Base-by-base conservation (phyloP, 2,797 vertebrate genomes). In the Oryzias dopingdopingensis region DNA sequence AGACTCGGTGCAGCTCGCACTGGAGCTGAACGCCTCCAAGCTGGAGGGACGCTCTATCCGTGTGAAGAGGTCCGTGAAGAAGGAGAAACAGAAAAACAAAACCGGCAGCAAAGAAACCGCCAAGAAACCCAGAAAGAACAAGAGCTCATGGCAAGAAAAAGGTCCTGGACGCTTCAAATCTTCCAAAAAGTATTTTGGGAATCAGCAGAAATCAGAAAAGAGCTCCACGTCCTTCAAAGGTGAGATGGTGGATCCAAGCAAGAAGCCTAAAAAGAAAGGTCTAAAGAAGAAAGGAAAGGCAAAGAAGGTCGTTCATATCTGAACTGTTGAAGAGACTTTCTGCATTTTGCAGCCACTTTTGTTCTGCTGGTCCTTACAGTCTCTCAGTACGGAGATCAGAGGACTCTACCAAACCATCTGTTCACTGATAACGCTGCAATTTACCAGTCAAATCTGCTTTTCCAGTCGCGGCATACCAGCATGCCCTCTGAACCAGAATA, bases 1-100 rank as follows among this genome's bases (percentile, higher is more conserved):
- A 0, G 92, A 93, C 52, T 76, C 89, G 0, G 91, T 93, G 14
- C 87, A 90, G 86, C 53, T 93, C 53, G 92, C 92, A 0, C 23
- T 92, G 73, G 79, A 90, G 15, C 80, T 92, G 58, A 71, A 93
- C 1, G 62, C 72, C 22, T 87, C 84, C 0, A 64, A 71, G 43
- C 80, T 93, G 55, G 83, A 89, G 43, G 81, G 86, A 5, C 63
- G 91, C 16, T 53, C 82, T 7, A 44, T 93, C 49, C 65, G 92
- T 4, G 89, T 93, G 23, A 90, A 86, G 57, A 86, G 92, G 26
- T 93, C 91, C 0, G 56, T 90, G 57, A 89, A 87, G 71, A 89
- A 90, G 55, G 84, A 89, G 43, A 91, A 88, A 46, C 54, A 59
- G 26, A 82, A 81, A 57, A 79, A 48, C 0, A 52, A 59, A 15